These are phyloP conservation scores for Noctua janthina DNA, from an alignment of 2,888 invertebrate species.

Conservation along the genomic window DNA sequence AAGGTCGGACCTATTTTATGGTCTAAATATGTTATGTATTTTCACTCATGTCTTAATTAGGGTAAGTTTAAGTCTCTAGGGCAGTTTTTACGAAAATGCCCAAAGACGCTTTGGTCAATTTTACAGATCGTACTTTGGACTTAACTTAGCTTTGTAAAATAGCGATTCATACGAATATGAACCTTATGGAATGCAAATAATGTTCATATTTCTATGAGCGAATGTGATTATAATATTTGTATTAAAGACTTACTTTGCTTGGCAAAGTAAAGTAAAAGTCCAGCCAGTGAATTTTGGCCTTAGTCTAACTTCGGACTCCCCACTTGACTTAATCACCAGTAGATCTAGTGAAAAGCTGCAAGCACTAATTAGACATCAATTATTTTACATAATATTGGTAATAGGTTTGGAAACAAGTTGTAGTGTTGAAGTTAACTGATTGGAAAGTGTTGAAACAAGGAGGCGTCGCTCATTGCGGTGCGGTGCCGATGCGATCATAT, in stretches of 20 bases:
- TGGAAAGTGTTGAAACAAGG: constrained; percentile 60
- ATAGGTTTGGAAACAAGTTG: constrained; percentile 6
- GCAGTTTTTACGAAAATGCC: too few relatives aligned
- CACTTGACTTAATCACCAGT: neutral
- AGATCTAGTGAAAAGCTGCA: neutral
- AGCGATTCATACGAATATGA: neutral
- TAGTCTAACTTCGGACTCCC: neutral
- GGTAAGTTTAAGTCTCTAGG: neutral
- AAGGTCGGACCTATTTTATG: too few relatives aligned
- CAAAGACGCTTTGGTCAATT: neutral
- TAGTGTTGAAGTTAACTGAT: constrained; percentile 28
- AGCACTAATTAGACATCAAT: neutral
- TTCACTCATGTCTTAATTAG: neutral
- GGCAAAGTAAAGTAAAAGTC: neutral
- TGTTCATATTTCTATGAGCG: neutral
- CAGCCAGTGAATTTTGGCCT: neutral
- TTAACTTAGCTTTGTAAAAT: neutral
- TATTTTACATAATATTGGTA: neutral
- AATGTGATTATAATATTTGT: neutral
- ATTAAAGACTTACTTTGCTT: neutral
- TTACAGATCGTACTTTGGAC: neutral
- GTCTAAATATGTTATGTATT: neutral
- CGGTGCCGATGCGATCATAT: constrained; percentile 62
- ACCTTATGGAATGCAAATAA: neutral
- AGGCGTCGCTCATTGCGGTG: constrained; percentile 37